Conservation (phyloP, 2,888 invertebrate species). For the Caenorhabditis sulstoni region DNA sequence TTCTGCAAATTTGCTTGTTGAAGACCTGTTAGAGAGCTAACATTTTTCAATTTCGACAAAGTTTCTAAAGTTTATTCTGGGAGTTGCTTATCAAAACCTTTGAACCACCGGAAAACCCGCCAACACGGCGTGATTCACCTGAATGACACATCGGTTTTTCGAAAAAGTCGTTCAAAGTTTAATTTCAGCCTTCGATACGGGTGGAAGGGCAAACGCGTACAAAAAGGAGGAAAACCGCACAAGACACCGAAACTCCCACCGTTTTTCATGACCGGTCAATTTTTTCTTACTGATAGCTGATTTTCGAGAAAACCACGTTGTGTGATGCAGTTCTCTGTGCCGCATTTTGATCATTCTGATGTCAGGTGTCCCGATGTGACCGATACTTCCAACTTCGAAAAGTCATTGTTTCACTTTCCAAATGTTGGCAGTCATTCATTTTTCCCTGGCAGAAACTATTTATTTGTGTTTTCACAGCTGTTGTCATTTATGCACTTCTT, state of each 20-base stretch:
- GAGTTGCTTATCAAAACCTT: background rate
- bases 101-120: slow-evolving; percentile 7
- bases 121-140: slow-evolving; percentile 10
- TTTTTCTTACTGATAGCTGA: slow-evolving; percentile 7
- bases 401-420: no score
- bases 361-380: background rate
- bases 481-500: slow-evolving; percentile 12
- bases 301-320: slow-evolving; percentile 5
- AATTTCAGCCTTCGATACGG: no score
- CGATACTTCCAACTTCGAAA: background rate
- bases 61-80: background rate
- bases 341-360: slow-evolving; percentile 6
- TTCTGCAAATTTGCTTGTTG: no score
- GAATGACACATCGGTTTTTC: background rate
- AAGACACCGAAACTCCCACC: slow-evolving; percentile 6
- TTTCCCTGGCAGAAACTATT: no score
- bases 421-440: no score
- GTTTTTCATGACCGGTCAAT: slow-evolving; percentile 37
- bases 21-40: no score
- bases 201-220: no score
- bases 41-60: no score
- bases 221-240: background rate
- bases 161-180: background rate
- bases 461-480: no score
- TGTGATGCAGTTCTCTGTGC: slow-evolving; percentile 3